phyloP scores from a whole-genome alignment of 2,797 vertebrate species.

The Sebastiscus albofasciatus region DNA sequence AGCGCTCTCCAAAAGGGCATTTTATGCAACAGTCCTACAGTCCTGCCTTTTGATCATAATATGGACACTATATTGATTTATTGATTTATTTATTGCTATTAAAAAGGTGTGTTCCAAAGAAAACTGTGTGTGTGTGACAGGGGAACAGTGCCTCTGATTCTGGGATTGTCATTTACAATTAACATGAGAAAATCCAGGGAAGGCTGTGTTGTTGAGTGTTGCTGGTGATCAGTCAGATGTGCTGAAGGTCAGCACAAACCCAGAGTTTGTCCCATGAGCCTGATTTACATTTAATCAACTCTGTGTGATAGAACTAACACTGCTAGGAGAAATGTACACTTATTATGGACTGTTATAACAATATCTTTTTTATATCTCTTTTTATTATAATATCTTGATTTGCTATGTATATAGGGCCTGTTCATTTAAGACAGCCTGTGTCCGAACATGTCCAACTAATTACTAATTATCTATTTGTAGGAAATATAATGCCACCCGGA shows the following conservation, averaged over 20 bases:
- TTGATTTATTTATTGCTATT: background rate
- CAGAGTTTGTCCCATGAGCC: background rate
- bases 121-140: background rate
- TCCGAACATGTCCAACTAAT: background rate
- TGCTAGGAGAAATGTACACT: background rate
- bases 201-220: too few species aligned
- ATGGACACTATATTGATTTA: background rate
- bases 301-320: background rate
- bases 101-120: background rate
- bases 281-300: background rate
- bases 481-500: background rate
- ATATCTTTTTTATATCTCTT: background rate
- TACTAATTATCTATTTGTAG: background rate
- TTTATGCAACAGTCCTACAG: background rate
- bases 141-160: background rate
- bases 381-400: background rate
- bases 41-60: background rate
- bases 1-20: background rate
- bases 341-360: background rate
- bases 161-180: background rate
- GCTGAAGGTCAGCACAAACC: background rate
- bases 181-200: background rate
- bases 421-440: background rate
- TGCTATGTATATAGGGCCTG: background rate
- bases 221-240: slow-evolving; percentile 2